These are phyloP conservation scores for Prietella phreatophila DNA, from an alignment of 2,113 vertebrate species.

Conservation along the genomic window DNA sequence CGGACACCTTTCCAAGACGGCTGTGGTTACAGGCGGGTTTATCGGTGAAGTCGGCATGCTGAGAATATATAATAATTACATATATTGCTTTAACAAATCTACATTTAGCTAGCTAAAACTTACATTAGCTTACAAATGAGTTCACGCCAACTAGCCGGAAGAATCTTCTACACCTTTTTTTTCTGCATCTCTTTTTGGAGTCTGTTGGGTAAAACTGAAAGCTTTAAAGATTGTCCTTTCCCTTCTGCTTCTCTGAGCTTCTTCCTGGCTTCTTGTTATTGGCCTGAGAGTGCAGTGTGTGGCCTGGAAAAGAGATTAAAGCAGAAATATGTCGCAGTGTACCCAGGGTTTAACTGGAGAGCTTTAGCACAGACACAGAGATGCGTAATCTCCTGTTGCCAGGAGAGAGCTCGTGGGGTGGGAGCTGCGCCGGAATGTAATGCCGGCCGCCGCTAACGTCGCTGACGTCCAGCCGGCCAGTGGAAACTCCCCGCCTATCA, in stretches of 20 bases:
- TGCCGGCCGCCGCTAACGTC: conserved; percentile 19
- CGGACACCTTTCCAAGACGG: no score
- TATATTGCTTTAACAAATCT: not conserved
- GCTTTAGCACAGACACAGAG: conserved; percentile 37
- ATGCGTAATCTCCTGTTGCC: conserved; percentile 40
- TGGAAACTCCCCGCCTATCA: conserved; percentile 22
- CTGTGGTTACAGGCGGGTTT: no score
- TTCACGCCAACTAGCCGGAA: not conserved
- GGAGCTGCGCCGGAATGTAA: conserved; percentile 35
- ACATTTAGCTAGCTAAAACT: not conserved
- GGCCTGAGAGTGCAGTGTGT: conserved; percentile 17
- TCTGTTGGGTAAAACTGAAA: not conserved
- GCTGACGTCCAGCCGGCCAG: conserved; percentile 4
- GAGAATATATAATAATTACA: not conserved
- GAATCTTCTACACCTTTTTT: not conserved
- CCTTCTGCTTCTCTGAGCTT: not conserved
- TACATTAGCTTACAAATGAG: not conserved
- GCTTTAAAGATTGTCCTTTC: not conserved
- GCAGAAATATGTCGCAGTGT: conserved; percentile 39
- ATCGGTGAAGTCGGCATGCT: not conserved
- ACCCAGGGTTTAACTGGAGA: conserved; percentile 32
- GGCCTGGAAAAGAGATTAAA: conserved; percentile 48
- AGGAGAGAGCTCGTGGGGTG: conserved; percentile 20
- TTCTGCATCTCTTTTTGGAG: not conserved
- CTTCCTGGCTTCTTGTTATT: conserved; percentile 2